Conservation (phyloP, 2,888 invertebrate species). For the Cryptocheilus praepositus region DNA sequence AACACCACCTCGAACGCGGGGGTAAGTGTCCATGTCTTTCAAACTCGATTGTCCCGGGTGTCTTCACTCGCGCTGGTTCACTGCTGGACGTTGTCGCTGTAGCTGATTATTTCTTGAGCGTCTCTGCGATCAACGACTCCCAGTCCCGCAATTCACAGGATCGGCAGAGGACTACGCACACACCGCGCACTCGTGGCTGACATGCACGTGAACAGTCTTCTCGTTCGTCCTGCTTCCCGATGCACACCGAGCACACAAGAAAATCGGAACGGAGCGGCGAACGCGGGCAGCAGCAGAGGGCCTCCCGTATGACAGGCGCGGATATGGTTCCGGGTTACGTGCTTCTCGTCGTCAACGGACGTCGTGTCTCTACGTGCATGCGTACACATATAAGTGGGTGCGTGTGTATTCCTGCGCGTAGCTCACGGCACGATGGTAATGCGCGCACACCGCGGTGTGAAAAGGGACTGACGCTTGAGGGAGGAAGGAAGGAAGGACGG, state of each 20-base stretch:
- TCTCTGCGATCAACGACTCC: too few species aligned
- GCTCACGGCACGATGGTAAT: slow-evolving; percentile 10
- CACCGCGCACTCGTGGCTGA: slow-evolving; percentile 8
- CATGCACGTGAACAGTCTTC: slow-evolving; percentile 7
- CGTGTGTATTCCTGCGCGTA: background rate
- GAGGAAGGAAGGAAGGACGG: slow-evolving; percentile 5
- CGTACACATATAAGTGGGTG: background rate
- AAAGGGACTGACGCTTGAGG: slow-evolving; percentile 32
- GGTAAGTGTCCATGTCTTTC: too few species aligned
- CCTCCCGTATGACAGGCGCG: background rate
- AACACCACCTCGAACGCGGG: too few species aligned
- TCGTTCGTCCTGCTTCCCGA: background rate
- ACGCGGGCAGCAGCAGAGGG: background rate
- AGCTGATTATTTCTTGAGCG: too few species aligned
- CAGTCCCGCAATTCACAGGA: too few species aligned
- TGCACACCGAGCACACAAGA: background rate
- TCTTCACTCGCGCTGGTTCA: background rate
- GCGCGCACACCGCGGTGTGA: slow-evolving; percentile 39
- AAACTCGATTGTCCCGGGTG: too few species aligned
- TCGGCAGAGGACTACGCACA: background rate
- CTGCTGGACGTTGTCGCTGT: too few species aligned
- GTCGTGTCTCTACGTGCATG: background rate
- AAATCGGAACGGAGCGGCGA: background rate
- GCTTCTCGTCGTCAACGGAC: background rate
- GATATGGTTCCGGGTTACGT: background rate